Evolutionary conservation across 2,888 invertebrate species (phyloP), one percentile per base, ranked within the genome.

Genomic region (Euphydryas editha): DNA sequence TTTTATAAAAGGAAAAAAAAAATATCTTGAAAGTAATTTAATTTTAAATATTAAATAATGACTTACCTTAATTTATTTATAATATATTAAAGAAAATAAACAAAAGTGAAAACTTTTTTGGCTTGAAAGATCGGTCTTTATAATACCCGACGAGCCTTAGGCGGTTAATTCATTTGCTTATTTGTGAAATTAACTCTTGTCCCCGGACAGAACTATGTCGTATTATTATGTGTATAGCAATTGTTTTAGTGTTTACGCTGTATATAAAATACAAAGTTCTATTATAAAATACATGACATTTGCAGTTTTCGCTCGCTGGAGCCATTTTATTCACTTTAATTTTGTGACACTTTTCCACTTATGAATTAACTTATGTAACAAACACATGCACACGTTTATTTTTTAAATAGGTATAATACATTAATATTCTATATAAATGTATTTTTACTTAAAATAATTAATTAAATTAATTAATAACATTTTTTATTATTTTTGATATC

Each of bases 121-220:
- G n/a, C 15, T 5, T n/a, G 24, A 36, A 47, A 36, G 30, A 36
- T 36, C 10, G n/a, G n/a, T n/a, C n/a, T n/a, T n/a, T n/a, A n/a
- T n/a, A n/a, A n/a, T n/a, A n/a, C n/a, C n/a, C n/a, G n/a, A n/a
- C n/a, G 20, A 6, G 54, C 21, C 44, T 24, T 46, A 17, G 17
- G 17, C 30, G 30, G 39, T 11, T 56, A 44, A 46, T 62, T 55
- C 36, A 62, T 15, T 37, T 55, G 46, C 55, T 46, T 56, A 55
- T 56, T 46, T 30, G 36, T 55, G 46, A 62, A 36, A 56, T 46
- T 47, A 36, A 55, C 62, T 44, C 44, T 56, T 21, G 36, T 46
- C 8, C 46, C 30, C 30, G 17, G 54, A 13, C 55, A 62, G 13
- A 55, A 21, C 30, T 30, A 30, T 30, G 30, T 30, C 1, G 7